Evolutionary conservation across 2,113 vertebrate genomes (phyloP).

Genomic region (Dipodomys spectabilis): DNA sequence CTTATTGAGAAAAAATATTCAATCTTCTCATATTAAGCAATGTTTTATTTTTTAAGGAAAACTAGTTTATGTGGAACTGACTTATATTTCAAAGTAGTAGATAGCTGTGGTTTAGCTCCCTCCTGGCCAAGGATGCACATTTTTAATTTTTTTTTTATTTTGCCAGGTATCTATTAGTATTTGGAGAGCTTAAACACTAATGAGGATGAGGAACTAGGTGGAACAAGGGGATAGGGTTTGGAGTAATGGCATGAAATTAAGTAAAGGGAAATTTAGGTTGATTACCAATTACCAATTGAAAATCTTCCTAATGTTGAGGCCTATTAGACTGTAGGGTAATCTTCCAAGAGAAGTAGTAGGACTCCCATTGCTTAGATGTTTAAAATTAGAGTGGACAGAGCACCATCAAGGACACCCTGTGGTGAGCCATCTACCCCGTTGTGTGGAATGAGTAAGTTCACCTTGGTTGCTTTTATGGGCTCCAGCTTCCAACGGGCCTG

Average conservation of each 20-base stretch:
- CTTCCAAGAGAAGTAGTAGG: conserved; percentile 61
- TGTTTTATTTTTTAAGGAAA: not conserved
- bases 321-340: conserved; percentile 81
- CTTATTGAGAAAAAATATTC: conserved; percentile 46
- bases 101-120: not conserved
- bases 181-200: conserved; percentile 56
- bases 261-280: conserved; percentile 81
- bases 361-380: conserved; percentile 75
- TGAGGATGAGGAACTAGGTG: conserved; percentile 60
- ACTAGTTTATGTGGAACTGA: not conserved
- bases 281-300: conserved; percentile 81
- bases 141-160: not conserved
- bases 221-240: conserved; percentile 59
- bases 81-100: not conserved
- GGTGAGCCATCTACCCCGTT: conserved; percentile 45
- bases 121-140: not conserved
- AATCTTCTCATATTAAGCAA: conserved; percentile 50
- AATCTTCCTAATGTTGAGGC: conserved; percentile 75
- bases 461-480: conserved; percentile 62
- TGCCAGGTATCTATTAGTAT: not conserved
- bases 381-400: conserved; percentile 79
- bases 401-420: conserved; percentile 22
- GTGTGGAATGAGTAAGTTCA: conserved; percentile 69
- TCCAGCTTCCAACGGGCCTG: not conserved
- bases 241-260: conserved; percentile 80